Conservation (phyloP, 2,888 invertebrate species). For the Actias luna region DNA sequence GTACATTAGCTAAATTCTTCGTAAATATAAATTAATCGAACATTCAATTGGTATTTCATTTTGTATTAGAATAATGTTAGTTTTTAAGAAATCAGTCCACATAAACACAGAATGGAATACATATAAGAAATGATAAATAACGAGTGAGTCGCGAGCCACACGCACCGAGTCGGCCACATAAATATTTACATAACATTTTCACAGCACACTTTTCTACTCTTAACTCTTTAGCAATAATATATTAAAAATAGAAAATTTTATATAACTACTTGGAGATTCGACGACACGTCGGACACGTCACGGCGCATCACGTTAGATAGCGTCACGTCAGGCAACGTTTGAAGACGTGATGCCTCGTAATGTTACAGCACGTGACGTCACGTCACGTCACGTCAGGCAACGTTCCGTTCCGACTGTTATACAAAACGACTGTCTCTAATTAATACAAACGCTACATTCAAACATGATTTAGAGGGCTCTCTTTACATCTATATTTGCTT, state of each 20-base stretch:
- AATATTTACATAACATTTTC: slow-evolving; percentile 56
- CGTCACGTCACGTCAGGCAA: slow-evolving; percentile 11
- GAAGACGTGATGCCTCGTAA: background rate
- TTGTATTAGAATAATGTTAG: slow-evolving; percentile 32
- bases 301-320: background rate
- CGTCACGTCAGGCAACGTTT: background rate
- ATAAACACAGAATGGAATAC: slow-evolving; percentile 43
- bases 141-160: slow-evolving; percentile 37
- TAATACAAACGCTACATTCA: slow-evolving; percentile 73
- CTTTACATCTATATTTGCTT: slow-evolving; percentile 53
- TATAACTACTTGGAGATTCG: slow-evolving; percentile 76
- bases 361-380: background rate
- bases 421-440: slow-evolving; percentile 71
- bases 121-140: slow-evolving; percentile 38
- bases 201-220: slow-evolving; percentile 61
- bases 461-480: slow-evolving; percentile 66
- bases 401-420: slow-evolving; percentile 43
- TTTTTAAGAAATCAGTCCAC: slow-evolving; percentile 37
- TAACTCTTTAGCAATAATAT: slow-evolving; percentile 64
- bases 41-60: slow-evolving; percentile 40
- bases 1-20: background rate
- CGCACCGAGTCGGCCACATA: slow-evolving; percentile 36
- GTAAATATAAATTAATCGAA: background rate
- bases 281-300: slow-evolving; percentile 50
- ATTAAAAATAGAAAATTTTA: slow-evolving; percentile 80